phyloP scores from a whole-genome alignment of 1,140 invertebrate species.

The Cylas formicarius region DNA sequence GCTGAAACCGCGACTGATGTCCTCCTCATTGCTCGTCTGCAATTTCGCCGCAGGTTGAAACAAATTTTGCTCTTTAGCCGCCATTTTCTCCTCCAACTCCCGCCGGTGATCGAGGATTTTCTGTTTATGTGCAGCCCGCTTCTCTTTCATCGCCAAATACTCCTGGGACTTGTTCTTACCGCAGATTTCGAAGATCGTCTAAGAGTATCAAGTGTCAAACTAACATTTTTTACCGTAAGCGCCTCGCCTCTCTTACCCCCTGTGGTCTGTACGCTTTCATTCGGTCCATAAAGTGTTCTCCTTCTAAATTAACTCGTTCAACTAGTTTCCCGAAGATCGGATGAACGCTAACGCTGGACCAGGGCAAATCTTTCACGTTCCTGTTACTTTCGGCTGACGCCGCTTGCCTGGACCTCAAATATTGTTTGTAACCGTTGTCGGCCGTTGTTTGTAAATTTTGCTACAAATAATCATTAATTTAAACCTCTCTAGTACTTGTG shows the following conservation, averaged over 20 bases:
- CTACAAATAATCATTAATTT: too few relatives aligned
- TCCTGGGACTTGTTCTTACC: constrained; percentile 68
- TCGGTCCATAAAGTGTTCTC: constrained; percentile 56
- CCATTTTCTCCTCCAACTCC: constrained; percentile 43
- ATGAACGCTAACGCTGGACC: constrained; percentile 50
- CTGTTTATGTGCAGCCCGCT: constrained; percentile 57
- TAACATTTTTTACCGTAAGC: background rate
- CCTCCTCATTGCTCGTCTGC: constrained; percentile 31
- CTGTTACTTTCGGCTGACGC: constrained; percentile 85
- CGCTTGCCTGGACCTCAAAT: constrained; percentile 74
- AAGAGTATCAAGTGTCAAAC: constrained; percentile 37
- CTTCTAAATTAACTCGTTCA: constrained; percentile 31
- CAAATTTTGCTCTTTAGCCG: constrained; percentile 30
- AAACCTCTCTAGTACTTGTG: too few relatives aligned
- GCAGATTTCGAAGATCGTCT: constrained; percentile 94
- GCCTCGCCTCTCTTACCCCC: constrained; percentile 59
- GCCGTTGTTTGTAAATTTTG: constrained; percentile 67
- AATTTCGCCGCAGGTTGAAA: constrained; percentile 23
- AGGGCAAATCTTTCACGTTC: constrained; percentile 63
- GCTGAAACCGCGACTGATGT: constrained; percentile 38
- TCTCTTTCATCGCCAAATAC: constrained; percentile 65
- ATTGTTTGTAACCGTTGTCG: constrained; percentile 86
- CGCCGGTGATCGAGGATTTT: constrained; percentile 47
- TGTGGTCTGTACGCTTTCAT: constrained; percentile 80
- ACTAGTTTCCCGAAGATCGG: constrained; percentile 46